Conservation (phyloP, 37 sponge, comb jelly and placozoan species). For the Cliona cf. orientalis region DNA sequence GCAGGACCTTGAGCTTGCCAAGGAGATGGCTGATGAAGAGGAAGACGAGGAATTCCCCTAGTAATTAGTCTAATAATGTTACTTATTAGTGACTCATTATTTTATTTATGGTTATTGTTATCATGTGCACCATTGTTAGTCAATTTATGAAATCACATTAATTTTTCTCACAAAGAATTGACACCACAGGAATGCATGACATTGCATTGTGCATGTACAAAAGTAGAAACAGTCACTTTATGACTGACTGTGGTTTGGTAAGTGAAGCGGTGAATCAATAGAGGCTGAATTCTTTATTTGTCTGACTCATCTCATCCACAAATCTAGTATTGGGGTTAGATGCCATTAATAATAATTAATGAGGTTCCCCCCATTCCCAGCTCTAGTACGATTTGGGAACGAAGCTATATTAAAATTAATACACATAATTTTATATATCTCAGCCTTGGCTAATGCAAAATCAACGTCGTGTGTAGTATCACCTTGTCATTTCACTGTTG, state of each 20-base stretch:
- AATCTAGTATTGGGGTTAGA: constrained; percentile 90
- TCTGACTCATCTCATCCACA: constrained; percentile 97
- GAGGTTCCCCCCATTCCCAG: background rate
- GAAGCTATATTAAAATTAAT: too few species aligned
- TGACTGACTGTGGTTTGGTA: too few species aligned
- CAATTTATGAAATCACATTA: too few species aligned
- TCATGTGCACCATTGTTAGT: too few species aligned
- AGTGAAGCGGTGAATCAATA: constrained; percentile 74
- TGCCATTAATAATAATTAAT: background rate
- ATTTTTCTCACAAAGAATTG: too few species aligned
- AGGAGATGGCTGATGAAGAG: constrained; percentile 93
- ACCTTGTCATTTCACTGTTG: constrained; percentile 99
- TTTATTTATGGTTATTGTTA: too few species aligned
- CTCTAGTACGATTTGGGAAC: too few species aligned
- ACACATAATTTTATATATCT: background rate
- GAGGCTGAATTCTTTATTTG: constrained; percentile 94
- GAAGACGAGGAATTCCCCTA: constrained; percentile 88
- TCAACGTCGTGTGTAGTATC: constrained; percentile 2
- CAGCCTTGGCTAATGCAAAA: background rate
- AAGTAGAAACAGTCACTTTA: too few species aligned
- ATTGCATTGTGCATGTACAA: too few species aligned
- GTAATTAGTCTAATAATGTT: too few species aligned
- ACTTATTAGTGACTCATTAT: too few species aligned
- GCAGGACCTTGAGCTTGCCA: constrained; percentile 89
- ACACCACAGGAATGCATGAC: too few species aligned